phyloP scores from a whole-genome alignment of 2,797 vertebrate species.

The Galago senegalensis region DNA sequence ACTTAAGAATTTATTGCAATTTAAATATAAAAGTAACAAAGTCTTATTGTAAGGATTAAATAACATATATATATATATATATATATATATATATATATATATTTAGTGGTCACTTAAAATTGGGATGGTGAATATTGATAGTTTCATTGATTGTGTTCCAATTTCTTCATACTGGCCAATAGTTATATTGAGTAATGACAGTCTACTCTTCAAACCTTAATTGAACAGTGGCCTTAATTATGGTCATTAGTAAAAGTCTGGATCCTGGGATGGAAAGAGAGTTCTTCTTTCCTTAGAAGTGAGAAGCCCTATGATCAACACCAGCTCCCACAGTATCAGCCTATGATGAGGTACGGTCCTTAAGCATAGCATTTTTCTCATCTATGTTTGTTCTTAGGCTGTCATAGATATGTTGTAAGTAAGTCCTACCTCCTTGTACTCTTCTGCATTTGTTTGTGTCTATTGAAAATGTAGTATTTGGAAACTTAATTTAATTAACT shows the following conservation, averaged over 20 bases:
- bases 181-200: not conserved
- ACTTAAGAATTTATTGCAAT: not conserved
- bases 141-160: not conserved
- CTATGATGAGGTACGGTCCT: not conserved
- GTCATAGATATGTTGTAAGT: not conserved
- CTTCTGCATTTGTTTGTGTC: not conserved
- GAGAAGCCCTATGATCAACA: not conserved
- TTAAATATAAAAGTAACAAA: not conserved
- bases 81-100: not conserved
- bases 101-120: not conserved
- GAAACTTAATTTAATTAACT: not conserved
- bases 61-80: not conserved
- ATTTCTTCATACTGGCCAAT: not conserved
- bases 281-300: not conserved
- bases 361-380: not conserved
- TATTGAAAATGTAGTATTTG: not conserved
- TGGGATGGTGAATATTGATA: not conserved
- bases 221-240: not conserved
- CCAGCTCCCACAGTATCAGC: not conserved
- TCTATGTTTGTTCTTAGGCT: not conserved
- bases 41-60: not conserved
- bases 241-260: not conserved
- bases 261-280: not conserved
- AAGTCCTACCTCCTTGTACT: not conserved
- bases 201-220: not conserved